Evolutionary conservation across 2,888 invertebrate species (phyloP).

Genomic region (Acrobeloides nanus): DNA sequence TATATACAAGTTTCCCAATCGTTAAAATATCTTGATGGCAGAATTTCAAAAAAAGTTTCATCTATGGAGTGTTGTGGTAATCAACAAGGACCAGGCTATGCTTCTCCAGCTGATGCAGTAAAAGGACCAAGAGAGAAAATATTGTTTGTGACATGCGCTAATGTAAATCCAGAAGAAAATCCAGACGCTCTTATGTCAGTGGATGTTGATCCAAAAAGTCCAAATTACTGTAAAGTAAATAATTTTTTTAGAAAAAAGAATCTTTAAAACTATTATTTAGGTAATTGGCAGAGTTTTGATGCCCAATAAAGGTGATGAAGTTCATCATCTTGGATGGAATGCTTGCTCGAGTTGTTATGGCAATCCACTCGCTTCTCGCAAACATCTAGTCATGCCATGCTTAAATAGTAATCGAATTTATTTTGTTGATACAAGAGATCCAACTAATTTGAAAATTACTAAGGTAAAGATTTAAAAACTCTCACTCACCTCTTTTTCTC

Average conservation of each 20-base stretch:
- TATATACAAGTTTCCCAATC: no score
- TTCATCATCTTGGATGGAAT: conserved; percentile 87
- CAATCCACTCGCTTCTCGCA: conserved; percentile 5
- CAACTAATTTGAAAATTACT: conserved; percentile 36
- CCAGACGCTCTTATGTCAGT: conserved; percentile 83
- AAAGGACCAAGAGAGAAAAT: conserved; percentile 75
- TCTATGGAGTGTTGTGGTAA: no score
- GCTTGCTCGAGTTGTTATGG: conserved; percentile 18
- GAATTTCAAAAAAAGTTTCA: no score
- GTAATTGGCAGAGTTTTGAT: conserved; percentile 77
- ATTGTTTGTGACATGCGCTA: conserved; percentile 73
- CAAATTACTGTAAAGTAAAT: conserved; percentile 72
- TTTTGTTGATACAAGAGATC: conserved; percentile 63
- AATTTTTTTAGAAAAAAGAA: neutral
- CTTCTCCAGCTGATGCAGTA: conserved; percentile 67
- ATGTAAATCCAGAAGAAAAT: conserved; percentile 59
- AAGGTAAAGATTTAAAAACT: conserved; percentile 15
- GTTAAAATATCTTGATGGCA: no score
- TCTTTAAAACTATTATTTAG: conserved; percentile 58
- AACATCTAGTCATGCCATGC: conserved; percentile 71
- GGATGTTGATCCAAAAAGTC: conserved; percentile 79
- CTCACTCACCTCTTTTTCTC: no score
- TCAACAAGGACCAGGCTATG: conserved; percentile 51
- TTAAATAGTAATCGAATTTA: conserved; percentile 75
- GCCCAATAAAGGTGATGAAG: conserved; percentile 71